Base-by-base conservation (phyloP, 2,888 invertebrate species). In the Terebella lapidaria region DNA sequence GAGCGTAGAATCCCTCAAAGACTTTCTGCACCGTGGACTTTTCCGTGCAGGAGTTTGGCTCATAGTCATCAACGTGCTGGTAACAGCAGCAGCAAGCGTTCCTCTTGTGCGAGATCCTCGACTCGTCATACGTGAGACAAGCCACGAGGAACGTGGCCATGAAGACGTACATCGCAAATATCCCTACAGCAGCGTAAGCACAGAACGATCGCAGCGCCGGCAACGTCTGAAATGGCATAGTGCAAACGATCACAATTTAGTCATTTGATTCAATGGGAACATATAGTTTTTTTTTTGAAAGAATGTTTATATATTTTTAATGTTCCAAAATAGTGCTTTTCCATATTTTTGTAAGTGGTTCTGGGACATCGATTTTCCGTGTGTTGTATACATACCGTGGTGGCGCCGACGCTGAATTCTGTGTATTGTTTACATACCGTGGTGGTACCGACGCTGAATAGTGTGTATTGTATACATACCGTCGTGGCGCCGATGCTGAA, bases 121-220 rank as follows among this genome's bases (percentile, higher is more conserved):
- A 18, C 60, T 89, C 84, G 72, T 91, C 91, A 65, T 91, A 76
- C 0, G 88, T 85, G 71, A 91, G 87, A 65, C 88, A 87, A 1
- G 89, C 89, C 18, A 89, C 86, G 79, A 90, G 91, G 78, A 90
- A 89, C n/a, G 91, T 90, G 4, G 89, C 85, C 69, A 89, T 88
- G 27, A 74, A 66, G 24, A 71, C 51, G 72, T 87, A 88, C 25
- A 89, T 88, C 71, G 88, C 86, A 60, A 89, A 83, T 1, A 91
- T 88, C 24, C 90, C 89, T 1, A 87, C 79, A 4, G 89, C 88
- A 18, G 90, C 90, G 76, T 89, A 91, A 56, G 91, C 84, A 76
- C 92, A 91, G 76, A 90, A 91, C 0, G 91, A 90, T 77, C 88
- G 87, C 30, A 92, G 81, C 2, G 89, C 89, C 24, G 91, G 91